Conservation (phyloP, 2,888 invertebrate species). For the Drosophila cognata region DNA sequence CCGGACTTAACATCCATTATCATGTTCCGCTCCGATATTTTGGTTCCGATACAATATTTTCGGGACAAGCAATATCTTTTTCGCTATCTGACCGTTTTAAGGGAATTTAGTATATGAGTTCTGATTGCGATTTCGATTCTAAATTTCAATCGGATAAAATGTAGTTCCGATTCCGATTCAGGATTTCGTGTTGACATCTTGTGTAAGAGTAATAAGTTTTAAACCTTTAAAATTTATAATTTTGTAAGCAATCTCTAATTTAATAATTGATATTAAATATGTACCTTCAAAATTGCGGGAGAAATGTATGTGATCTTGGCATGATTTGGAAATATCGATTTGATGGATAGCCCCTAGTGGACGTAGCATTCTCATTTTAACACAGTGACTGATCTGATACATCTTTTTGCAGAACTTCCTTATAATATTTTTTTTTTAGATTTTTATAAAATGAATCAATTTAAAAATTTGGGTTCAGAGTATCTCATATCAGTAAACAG, state of each 20-base stretch:
- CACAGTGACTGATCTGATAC: background rate
- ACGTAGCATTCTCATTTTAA: background rate
- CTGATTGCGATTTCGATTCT: background rate
- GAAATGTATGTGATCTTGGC: no score
- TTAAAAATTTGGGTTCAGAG: background rate
- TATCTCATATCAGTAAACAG: background rate
- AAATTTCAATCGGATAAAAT: background rate
- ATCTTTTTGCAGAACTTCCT: background rate
- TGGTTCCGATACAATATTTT: background rate
- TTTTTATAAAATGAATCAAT: background rate
- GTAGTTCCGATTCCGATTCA: background rate
- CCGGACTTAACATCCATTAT: background rate
- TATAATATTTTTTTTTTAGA: background rate
- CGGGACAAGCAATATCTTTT: background rate
- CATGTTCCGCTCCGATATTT: background rate
- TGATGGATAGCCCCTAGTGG: background rate
- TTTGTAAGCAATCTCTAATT: no score
- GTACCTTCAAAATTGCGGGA: no score
- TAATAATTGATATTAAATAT: no score
- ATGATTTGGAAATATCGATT: no score
- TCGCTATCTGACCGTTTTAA: background rate
- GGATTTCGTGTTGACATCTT: background rate
- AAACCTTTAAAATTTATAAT: no score
- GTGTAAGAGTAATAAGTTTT: background rate
- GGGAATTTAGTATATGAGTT: background rate